A percentile compares a stretch with the other conserved stretches of the same genome.
Evolutionary conservation across 2,888 invertebrate species (phyloP).

Genomic region (Sericinus montela): DNA sequence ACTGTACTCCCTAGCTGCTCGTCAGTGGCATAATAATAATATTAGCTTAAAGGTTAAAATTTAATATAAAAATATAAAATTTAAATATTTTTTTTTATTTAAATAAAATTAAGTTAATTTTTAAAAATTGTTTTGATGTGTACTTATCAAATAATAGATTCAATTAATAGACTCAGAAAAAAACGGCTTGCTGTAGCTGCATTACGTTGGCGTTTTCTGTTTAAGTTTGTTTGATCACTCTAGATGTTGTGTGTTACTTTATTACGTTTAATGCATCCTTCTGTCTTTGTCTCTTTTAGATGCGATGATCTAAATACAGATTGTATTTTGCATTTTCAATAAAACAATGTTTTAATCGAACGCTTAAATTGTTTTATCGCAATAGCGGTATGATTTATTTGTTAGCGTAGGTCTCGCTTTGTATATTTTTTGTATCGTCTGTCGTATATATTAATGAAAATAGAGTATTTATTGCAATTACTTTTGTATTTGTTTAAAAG

Average conservation of each 20-base stretch:
- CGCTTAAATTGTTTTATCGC: constrained; percentile 9
- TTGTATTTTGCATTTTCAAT: constrained; percentile 1
- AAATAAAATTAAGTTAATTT: no score
- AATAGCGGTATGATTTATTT: constrained; percentile 1
- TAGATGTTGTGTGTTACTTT: constrained; percentile 10
- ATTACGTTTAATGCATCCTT: constrained; percentile 7
- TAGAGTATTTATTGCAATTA: neutral
- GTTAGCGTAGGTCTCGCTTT: constrained; percentile 15
- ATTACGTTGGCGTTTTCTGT: constrained; percentile 12
- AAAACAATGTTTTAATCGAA: neutral
- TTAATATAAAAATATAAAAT: no score
- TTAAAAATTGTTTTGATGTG: no score
- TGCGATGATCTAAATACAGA: constrained; percentile 1
- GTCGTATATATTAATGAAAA: neutral
- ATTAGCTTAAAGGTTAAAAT: no score
- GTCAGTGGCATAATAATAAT: no score
- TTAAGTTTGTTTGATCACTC: constrained; percentile 4
- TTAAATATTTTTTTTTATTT: no score
- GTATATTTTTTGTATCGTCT: constrained; percentile 2
- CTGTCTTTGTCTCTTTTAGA: constrained; percentile 11
- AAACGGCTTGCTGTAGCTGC: constrained; percentile 3
- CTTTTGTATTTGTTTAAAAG: no score
- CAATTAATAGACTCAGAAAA: no score
- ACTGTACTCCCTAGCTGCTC: no score
- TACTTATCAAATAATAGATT: no score